Percentiles rank a stretch among this genome's conserved stretches.
phyloP scores from a whole-genome alignment of 2,113 vertebrate genomes.

The Nothocercus nigrocapillus region DNA sequence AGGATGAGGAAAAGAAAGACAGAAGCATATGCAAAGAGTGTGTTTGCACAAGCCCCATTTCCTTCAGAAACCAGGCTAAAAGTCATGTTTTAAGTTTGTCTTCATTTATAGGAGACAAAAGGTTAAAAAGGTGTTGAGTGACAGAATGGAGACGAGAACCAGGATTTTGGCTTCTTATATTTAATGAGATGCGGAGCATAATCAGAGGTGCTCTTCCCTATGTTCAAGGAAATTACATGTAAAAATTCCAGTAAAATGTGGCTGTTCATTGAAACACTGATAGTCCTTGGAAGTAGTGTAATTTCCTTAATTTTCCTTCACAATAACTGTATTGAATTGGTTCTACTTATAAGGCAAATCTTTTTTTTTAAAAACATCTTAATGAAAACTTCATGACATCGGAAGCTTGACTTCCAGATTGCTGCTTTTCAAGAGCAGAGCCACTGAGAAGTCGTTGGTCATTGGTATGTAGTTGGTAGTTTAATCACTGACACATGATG shows the following conservation, averaged over 20 bases:
- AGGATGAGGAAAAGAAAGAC: not conserved
- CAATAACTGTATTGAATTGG: not conserved
- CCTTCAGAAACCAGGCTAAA: not conserved
- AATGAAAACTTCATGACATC: not conserved
- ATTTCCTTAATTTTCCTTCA: not conserved
- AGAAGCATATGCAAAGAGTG: not conserved
- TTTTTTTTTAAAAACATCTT: not conserved
- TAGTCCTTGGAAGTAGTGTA: not conserved
- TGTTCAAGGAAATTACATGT: not conserved
- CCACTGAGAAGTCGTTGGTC: not conserved
- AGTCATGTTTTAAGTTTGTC: not conserved
- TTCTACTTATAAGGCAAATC: constrained; percentile 16
- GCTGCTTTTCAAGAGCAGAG: constrained; percentile 3
- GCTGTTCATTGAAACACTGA: not conserved
- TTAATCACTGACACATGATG: not conserved
- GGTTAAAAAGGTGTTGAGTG: not conserved
- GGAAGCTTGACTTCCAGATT: constrained; percentile 21
- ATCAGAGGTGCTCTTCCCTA: not conserved
- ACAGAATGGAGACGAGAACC: not conserved
- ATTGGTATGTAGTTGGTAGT: not conserved
- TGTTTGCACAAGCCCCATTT: not conserved
- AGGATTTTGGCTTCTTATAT: not conserved
- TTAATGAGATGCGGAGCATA: not conserved
- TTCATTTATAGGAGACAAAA: not conserved
- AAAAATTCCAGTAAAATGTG: not conserved